Percentiles rank a stretch among this genome's conserved stretches.
Evolutionary conservation across 2,113 vertebrate species (phyloP).

Genomic region (Todiramphus chloris): DNA sequence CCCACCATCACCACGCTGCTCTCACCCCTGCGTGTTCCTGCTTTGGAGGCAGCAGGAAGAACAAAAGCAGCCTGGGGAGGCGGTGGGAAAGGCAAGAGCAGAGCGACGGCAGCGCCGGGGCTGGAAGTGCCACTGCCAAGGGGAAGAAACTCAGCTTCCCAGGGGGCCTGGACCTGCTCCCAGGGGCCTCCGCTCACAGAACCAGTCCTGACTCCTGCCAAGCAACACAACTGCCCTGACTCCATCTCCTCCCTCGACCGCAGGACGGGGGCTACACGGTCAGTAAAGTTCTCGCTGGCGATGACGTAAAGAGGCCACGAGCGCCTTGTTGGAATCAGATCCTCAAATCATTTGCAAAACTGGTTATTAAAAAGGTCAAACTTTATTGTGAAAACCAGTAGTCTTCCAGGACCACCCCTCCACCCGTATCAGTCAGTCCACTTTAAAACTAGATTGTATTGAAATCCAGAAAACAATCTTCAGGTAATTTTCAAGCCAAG

Average conservation of each 20-base stretch:
- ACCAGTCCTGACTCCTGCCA: slow-evolving; percentile 1
- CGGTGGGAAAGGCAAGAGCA: neutral
- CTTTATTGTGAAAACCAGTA: slow-evolving; percentile 69
- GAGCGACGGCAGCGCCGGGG: neutral
- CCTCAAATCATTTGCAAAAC: slow-evolving; percentile 50
- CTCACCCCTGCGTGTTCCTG: neutral
- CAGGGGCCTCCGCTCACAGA: neutral
- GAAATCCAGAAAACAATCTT: slow-evolving; percentile 50
- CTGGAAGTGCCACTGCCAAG: neutral
- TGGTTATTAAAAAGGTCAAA: slow-evolving; percentile 70
- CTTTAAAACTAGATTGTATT: slow-evolving; percentile 58
- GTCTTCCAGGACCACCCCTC: slow-evolving; percentile 62
- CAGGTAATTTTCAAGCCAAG: slow-evolving; percentile 58
- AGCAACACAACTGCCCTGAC: slow-evolving; percentile 14
- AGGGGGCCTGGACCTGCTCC: neutral
- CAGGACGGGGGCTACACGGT: neutral
- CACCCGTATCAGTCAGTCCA: slow-evolving; percentile 51
- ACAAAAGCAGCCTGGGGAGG: neutral
- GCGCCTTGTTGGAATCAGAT: slow-evolving; percentile 33
- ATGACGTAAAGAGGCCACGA: neutral
- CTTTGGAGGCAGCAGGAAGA: neutral
- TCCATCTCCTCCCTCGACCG: neutral
- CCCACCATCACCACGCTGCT: neutral
- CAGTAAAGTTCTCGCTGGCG: neutral
- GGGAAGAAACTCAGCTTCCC: neutral